Evolutionary conservation across 2,797 vertebrate species (phyloP).

Genomic region (Xenentodon cancila): DNA sequence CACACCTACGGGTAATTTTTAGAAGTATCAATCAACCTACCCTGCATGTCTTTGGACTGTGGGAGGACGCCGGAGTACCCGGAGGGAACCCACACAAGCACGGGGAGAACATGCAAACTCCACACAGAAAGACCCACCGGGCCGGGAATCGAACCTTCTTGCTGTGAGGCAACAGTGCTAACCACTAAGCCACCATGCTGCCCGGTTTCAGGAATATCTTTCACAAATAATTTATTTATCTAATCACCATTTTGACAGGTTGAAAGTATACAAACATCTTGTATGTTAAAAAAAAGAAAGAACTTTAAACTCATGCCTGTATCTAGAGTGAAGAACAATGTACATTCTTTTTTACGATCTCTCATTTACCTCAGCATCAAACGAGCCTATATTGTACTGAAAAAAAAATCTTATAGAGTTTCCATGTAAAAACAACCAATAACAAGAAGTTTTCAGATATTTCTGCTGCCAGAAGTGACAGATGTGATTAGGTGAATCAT

Average conservation of each 20-base stretch:
- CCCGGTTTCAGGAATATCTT: too few species aligned
- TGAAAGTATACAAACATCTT: background rate
- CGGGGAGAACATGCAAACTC: too few species aligned
- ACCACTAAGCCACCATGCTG: too few species aligned
- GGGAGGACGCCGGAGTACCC: too few species aligned
- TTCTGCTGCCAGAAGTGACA: slow-evolving; percentile 44
- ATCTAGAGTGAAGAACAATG: rapidly evolving
- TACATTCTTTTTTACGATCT: slow-evolving; percentile 10
- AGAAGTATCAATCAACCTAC: too few species aligned
- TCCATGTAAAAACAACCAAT: slow-evolving; percentile 5
- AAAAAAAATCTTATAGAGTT: too few species aligned
- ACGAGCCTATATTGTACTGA: background rate
- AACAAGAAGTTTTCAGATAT: slow-evolving; percentile 18
- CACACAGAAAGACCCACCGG: too few species aligned
- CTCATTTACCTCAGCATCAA: slow-evolving; percentile 18
- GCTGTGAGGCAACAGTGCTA: too few species aligned
- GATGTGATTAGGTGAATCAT: slow-evolving; percentile 52
- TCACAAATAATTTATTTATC: slow-evolving; percentile 5
- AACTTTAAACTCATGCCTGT: background rate
- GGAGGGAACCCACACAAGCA: too few species aligned
- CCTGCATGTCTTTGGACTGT: too few species aligned
- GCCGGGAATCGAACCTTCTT: too few species aligned
- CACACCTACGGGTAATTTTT: too few species aligned
- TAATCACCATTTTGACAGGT: slow-evolving; percentile 1
- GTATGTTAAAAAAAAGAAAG: background rate